A percentile compares a stretch with the other conserved stretches of the same genome.
Evolutionary conservation across 2,113 vertebrate genomes (phyloP).

Genomic region (Mustela nigripes): DNA sequence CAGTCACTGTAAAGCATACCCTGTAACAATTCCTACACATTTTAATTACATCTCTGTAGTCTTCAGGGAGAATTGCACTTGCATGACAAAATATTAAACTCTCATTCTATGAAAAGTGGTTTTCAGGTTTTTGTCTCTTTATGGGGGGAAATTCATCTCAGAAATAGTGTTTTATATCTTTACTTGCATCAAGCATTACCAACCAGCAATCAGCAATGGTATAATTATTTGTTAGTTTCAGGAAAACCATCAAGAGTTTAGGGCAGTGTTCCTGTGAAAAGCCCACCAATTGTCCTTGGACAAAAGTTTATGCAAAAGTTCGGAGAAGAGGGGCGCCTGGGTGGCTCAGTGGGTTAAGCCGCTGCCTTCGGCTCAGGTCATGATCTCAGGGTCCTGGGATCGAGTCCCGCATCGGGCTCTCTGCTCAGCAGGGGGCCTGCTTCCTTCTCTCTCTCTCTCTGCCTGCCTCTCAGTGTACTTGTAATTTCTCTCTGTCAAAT

Average conservation of each 20-base stretch:
- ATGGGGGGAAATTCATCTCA: conserved; percentile 24
- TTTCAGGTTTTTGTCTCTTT: conserved; percentile 53
- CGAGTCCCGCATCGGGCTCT: too few species aligned
- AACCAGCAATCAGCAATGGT: conserved; percentile 26
- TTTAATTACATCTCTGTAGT: conserved; percentile 28
- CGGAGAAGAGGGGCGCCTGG: neutral
- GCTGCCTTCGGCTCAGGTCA: too few species aligned
- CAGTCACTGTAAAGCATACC: neutral
- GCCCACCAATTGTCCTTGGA: neutral
- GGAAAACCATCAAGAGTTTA: neutral
- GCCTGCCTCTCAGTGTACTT: too few species aligned
- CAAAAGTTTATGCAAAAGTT: conserved; percentile 44
- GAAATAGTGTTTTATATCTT: conserved; percentile 33
- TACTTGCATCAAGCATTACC: conserved; percentile 54
- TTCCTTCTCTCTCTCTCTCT: too few species aligned
- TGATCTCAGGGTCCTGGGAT: too few species aligned
- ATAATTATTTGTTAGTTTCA: conserved; percentile 54
- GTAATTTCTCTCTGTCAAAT: too few species aligned
- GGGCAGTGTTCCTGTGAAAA: neutral
- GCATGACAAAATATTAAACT: neutral
- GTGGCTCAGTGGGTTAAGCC: too few species aligned
- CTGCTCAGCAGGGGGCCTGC: too few species aligned
- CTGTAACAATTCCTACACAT: neutral
- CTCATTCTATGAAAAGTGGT: conserved; percentile 45
- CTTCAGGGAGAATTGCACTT: conserved; percentile 39